These are phyloP conservation scores for Pachycephus smyrnensis DNA, from an alignment of 2,888 invertebrate species.

Conservation along the genomic window DNA sequence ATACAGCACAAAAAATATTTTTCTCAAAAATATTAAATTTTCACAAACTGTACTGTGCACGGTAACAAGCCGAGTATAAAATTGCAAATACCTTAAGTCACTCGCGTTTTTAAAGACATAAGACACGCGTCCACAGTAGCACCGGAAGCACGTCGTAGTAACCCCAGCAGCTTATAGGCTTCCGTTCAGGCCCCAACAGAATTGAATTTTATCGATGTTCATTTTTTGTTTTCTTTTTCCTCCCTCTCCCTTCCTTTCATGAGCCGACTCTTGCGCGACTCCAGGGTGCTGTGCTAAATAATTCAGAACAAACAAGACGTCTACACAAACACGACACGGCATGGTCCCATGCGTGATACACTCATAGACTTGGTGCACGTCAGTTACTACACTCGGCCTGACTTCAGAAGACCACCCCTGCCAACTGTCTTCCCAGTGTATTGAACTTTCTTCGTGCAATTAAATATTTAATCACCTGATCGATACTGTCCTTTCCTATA, in stretches of 20 bases:
- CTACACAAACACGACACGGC: constrained; percentile 9
- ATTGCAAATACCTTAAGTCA: neutral
- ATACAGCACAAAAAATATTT: neutral
- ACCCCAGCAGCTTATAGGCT: neutral
- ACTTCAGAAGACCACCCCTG: constrained; percentile 22
- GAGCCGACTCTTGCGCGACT: neutral
- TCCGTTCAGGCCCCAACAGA: neutral
- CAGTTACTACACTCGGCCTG: constrained; percentile 16
- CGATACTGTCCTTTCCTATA: constrained; percentile 38
- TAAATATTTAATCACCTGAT: constrained; percentile 57
- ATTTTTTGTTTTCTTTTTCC: constrained; percentile 1
- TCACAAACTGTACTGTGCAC: neutral
- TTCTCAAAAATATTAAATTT: neutral
- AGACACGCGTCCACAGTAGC: neutral
- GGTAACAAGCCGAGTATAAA: neutral
- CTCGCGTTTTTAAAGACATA: neutral
- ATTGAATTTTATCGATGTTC: constrained; percentile 8
- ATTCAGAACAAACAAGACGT: constrained; percentile 25
- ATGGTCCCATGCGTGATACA: neutral
- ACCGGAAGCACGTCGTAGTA: neutral
- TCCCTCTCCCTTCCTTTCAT: neutral
- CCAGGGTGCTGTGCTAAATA: constrained; percentile 24
- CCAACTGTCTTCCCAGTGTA: constrained; percentile 38
- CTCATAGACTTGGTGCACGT: constrained; percentile 1
- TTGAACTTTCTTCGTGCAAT: constrained; percentile 59